Percentiles rank a stretch among this genome's conserved stretches.
phyloP scores from a whole-genome alignment of 2,888 invertebrate species.

The Hyposoter didymator region DNA sequence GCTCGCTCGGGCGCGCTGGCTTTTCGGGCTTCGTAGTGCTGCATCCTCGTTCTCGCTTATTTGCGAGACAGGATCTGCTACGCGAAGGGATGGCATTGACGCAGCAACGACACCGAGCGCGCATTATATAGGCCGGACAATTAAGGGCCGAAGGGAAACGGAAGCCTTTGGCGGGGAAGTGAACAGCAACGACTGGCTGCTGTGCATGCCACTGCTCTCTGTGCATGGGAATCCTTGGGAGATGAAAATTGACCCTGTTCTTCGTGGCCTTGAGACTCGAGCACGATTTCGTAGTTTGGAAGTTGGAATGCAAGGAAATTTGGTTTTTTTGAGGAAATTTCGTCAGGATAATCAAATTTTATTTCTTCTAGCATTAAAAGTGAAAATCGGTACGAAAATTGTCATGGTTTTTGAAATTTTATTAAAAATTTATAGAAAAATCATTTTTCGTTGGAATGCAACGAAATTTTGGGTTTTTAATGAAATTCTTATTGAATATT shows the following conservation, averaged over 20 bases:
- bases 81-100: too few relatives aligned
- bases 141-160: conserved; percentile 63
- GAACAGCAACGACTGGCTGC: not conserved
- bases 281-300: not conserved
- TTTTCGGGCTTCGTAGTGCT: not conserved
- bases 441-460: too few relatives aligned
- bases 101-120: too few relatives aligned
- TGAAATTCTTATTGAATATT: too few relatives aligned
- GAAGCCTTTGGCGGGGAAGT: conserved; percentile 62
- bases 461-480: too few relatives aligned
- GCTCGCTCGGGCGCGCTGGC: not conserved
- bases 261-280: conserved; percentile 15
- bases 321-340: too few relatives aligned
- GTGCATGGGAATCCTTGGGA: conserved; percentile 49
- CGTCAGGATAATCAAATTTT: too few relatives aligned
- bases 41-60: not conserved
- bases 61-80: conserved; percentile 36
- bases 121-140: not conserved
- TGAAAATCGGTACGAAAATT: too few relatives aligned
- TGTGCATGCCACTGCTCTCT: conserved; percentile 50
- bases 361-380: too few relatives aligned
- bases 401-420: too few relatives aligned
- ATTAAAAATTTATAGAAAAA: too few relatives aligned
- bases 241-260: conserved; percentile 11
- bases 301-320: too few relatives aligned